Percentiles rank a stretch among this genome's conserved stretches.
Conservation (phyloP, 2,113 vertebrate genomes). For the Strix aluco region DNA sequence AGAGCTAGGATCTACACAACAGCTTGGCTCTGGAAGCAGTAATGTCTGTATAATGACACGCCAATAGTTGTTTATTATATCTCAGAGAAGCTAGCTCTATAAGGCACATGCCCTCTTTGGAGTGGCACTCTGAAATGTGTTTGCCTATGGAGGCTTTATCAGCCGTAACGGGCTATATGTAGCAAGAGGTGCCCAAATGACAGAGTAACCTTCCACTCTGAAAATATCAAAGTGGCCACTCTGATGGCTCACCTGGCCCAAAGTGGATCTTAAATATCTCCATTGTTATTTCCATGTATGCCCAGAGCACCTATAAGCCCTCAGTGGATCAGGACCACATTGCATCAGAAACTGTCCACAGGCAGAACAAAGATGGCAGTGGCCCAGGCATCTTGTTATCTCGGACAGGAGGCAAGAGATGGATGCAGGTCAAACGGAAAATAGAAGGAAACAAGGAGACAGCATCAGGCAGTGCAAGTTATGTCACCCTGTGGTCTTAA, state of each 20-base stretch:
- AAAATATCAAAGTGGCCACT: neutral
- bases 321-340: rapidly evolving
- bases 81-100: neutral
- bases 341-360: rapidly evolving
- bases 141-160: neutral
- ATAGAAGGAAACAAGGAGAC: neutral
- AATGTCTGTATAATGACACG: neutral
- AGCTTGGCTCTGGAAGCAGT: neutral
- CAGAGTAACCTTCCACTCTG: neutral
- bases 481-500: neutral
- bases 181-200: neutral
- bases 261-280: neutral
- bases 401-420: neutral
- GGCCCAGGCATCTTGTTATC: neutral
- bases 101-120: neutral
- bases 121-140: neutral
- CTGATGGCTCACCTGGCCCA: neutral
- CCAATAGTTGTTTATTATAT: neutral
- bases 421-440: neutral
- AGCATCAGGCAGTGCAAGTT: neutral
- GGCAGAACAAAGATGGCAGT: neutral
- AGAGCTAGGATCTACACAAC: neutral
- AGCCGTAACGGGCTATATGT: rapidly evolving
- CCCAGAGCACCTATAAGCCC: neutral
- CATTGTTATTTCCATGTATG: neutral